Evolutionary conservation across 2,888 invertebrate genomes (phyloP), one percentile per base, ranked within the genome.

Genomic region (Apoderus coryli): DNA sequence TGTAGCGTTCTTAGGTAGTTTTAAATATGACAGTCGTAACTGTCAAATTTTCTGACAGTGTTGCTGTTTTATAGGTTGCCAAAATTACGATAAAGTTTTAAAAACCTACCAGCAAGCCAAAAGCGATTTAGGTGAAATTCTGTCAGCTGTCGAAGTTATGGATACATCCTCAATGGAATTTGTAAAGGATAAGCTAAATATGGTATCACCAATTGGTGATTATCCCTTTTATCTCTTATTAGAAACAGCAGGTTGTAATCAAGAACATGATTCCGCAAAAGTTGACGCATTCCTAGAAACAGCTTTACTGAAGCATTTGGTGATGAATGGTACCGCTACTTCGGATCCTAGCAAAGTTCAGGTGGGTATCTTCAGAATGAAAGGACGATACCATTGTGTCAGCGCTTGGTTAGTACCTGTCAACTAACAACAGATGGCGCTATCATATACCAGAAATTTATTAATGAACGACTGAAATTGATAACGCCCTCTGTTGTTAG

Each of bases 91-190:
- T 11, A 69, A 74, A 42, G 77, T 92, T 11, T 58, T 92, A 7
- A 63, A 76, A 44, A 70, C 85, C 1, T 85, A 77, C 51, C 63
- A 68, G 39, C 63, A 72, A 35, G 82, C 89, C 0, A 82, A 77
- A 53, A 56, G 56, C 1, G 68, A 72, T 13, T 60, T 93, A 11
- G 82, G 79, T 1, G 95, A 95, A 63, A 85, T 90, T 41, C 57
- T 98, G 25, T 93, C 93, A 3, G 88, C 95, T 0, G 90, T 88
- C 58, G 96, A 98, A 64, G 75, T 96, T 63, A 78, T 96, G 42
- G 96, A 96, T 58, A 61, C 62, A 9, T 57, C 59, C 14, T 71
- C 85, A 0, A 66, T 95, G 49, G 64, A 67, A 10, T 63, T 70
- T 30, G 71, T 76, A 1, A 61, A 66, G 4, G 54, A 65, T 19